Base-by-base conservation (phyloP, 2,888 invertebrate species). In the Agrochola macilenta region DNA sequence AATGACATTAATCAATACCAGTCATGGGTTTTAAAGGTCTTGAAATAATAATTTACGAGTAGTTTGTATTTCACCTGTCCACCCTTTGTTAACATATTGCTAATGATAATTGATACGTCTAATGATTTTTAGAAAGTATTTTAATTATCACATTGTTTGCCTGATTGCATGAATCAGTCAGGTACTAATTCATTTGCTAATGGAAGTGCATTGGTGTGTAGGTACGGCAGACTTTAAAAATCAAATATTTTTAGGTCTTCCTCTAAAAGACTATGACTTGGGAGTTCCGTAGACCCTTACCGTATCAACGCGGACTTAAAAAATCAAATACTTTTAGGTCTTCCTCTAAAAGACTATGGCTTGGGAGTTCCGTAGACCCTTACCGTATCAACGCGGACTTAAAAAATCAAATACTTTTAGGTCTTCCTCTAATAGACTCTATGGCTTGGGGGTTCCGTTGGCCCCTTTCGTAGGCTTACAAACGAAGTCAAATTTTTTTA, bases 131-230 rank as follows among this genome's bases (percentile, higher is more conserved):
- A 11, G 17, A 54, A 54, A 57, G 30, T 35, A 35, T 43, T 60
- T 43, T 68, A 63, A 58, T n/a, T 7, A 26, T n/a, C 23, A 14
- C 9, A 69, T 57, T 30, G 20, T 63, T n/a, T 63, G 20, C 26
- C 11, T 26, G 11, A 64, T 78, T 71, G 46, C n/a, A 61, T 71
- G 43, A 79, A 43, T 63, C 12, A 30, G 39, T 46, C 39, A 43
- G 17, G 17, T 12, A n/a, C 8, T 20, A 52, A 17, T 64, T 60
- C 0, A 54, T 79, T 80, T 49, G n/a, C 9, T 61, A 58, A 43
- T 35, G 52, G 11, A 54, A 54, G 5, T n/a, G 1, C 14, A 65
- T 11, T 52, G 39, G 39, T 39, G 54, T 30, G 12, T 43, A 65
- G n/a, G 20, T 57, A 69, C 20, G n/a, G 5, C 4, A 2, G 17